Conservation (phyloP, 2,113 vertebrate species). For the Grammomys surdaster region DNA sequence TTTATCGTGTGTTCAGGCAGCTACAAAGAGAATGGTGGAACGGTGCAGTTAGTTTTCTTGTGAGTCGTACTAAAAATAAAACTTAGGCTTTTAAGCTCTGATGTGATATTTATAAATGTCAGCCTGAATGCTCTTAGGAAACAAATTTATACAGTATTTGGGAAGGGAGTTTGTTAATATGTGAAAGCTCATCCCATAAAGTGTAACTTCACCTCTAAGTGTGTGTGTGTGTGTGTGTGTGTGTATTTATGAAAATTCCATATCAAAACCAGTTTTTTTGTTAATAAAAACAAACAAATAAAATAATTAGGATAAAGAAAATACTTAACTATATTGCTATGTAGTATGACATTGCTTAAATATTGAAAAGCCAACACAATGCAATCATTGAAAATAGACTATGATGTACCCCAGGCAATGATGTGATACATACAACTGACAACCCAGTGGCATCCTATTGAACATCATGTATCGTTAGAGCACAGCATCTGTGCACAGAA, state of each 20-base stretch:
- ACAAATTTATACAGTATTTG: background rate
- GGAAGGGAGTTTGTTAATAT: background rate
- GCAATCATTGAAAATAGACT: conserved; percentile 27
- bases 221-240: background rate
- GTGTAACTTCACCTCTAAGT: background rate
- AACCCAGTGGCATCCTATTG: background rate
- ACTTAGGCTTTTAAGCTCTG: background rate
- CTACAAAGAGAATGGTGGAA: conserved; percentile 65
- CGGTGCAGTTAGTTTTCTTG: conserved; percentile 15
- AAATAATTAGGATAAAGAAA: conserved; percentile 29
- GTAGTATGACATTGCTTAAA: background rate
- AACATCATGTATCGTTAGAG: background rate
- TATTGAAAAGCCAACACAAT: background rate
- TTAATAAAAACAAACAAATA: background rate
- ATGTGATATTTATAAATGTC: background rate
- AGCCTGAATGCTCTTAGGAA: background rate
- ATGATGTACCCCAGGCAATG: background rate
- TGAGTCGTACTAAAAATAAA: conserved; percentile 34
- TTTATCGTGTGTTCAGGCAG: conserved; percentile 80
- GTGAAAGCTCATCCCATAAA: background rate
- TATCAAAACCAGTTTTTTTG: background rate
- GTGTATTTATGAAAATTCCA: background rate
- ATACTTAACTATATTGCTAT: background rate
- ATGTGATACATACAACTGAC: background rate
- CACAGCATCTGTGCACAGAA: background rate